These are phyloP conservation scores for Gorsachius goisagi DNA, from an alignment of 2,113 vertebrate genomes.

Conservation along the genomic window DNA sequence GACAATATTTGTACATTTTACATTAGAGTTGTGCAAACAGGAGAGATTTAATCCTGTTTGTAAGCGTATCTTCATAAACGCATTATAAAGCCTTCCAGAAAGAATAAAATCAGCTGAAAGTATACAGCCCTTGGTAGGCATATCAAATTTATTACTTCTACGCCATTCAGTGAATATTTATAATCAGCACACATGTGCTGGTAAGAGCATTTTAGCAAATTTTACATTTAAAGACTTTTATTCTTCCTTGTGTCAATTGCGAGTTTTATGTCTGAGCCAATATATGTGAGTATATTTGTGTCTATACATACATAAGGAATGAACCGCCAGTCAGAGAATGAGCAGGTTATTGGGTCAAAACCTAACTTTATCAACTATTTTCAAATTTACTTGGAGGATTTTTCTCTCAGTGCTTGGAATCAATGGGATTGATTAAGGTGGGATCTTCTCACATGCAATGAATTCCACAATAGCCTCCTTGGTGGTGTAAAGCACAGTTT, in stretches of 20 bases:
- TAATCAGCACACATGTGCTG: background rate
- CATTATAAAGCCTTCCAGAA: constrained; percentile 19
- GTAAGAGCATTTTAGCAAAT: background rate
- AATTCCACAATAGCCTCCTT: background rate
- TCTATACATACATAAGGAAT: background rate
- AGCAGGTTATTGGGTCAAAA: background rate
- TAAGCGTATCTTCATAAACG: constrained; percentile 8
- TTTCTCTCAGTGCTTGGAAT: background rate
- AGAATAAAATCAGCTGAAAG: constrained; percentile 45
- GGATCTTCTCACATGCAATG: background rate
- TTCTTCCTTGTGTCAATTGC: background rate
- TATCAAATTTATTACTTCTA: constrained; percentile 41
- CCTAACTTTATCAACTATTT: background rate
- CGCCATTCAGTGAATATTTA: constrained; percentile 21
- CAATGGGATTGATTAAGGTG: background rate
- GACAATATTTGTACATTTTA: background rate
- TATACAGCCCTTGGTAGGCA: constrained; percentile 33
- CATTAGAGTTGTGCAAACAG: background rate
- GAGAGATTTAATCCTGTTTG: constrained; percentile 4
- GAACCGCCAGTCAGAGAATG: background rate
- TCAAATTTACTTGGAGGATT: background rate
- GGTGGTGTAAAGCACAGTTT: background rate
- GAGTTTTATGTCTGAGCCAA: background rate
- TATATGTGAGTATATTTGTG: background rate
- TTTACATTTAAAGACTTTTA: background rate